These are phyloP conservation scores for Istiophorus platypterus DNA, from an alignment of 2,113 vertebrate species.

Conservation along the genomic window DNA sequence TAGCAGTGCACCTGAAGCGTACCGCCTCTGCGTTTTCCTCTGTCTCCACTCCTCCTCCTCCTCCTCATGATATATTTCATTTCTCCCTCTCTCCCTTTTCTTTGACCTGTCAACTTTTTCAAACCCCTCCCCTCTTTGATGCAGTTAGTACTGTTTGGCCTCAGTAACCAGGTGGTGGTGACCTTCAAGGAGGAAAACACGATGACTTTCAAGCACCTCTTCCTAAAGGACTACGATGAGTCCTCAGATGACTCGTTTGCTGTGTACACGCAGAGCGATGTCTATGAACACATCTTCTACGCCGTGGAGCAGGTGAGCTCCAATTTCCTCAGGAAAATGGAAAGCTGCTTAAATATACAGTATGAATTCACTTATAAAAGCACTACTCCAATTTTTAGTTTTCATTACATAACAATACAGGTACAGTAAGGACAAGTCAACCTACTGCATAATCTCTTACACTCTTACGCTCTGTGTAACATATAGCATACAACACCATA, in stretches of 20 bases:
- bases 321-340: too few species aligned
- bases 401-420: too few species aligned
- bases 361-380: too few species aligned
- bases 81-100: neutral
- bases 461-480: too few species aligned
- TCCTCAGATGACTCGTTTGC: constrained; percentile 83
- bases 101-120: neutral
- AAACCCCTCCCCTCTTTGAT: neutral
- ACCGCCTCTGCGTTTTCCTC: neutral
- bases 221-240: constrained; percentile 91
- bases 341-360: too few species aligned
- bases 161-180: constrained; percentile 97
- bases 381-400: neutral
- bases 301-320: constrained; percentile 87
- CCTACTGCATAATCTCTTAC: too few species aligned
- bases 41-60: neutral
- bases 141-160: constrained; percentile 94
- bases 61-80: neutral
- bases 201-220: constrained; percentile 92
- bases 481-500: too few species aligned
- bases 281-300: constrained; percentile 88
- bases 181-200: constrained; percentile 97
- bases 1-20: neutral
- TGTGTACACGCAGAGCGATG: constrained; percentile 88
- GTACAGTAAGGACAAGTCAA: too few species aligned